These are phyloP conservation scores for Kryphioiulus occultus DNA, from an alignment of 2,888 invertebrate genomes.

Conservation along the genomic window DNA sequence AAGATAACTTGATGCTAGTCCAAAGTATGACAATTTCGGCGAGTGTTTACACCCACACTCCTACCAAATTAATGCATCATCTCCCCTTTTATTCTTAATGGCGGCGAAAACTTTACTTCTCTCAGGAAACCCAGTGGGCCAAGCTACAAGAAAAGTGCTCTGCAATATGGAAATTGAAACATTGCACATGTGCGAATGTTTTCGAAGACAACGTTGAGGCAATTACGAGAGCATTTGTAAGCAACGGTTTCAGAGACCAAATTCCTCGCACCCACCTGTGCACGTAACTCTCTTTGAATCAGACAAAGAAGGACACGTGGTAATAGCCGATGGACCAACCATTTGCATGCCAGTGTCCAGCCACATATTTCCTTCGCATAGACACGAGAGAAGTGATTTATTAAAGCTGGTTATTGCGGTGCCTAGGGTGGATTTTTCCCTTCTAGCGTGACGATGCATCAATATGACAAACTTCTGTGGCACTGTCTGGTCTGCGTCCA, in stretches of 20 bases:
- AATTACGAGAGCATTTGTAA: not conserved
- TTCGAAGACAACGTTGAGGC: not conserved
- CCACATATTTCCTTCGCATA: not conserved
- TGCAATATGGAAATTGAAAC: not conserved
- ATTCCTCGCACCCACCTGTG: slow-evolving; percentile 20
- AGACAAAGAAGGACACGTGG: not conserved
- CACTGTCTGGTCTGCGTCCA: not conserved
- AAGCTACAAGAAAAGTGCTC: not conserved
- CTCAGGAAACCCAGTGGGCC: not conserved
- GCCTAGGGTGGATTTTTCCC: not conserved
- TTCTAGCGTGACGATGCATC: not conserved
- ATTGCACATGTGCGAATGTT: not conserved
- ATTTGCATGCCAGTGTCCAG: not conserved
- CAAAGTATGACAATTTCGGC: not conserved
- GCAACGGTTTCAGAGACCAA: not conserved
- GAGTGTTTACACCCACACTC: not conserved
- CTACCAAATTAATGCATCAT: not conserved
- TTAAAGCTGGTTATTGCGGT: not conserved
- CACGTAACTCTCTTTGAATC: not conserved
- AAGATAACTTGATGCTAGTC: not conserved
- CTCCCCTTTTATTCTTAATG: not conserved
- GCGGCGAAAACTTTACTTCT: not conserved
- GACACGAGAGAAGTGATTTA: not conserved
- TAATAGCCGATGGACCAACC: not conserved
- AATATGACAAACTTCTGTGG: not conserved